Conservation (phyloP, 2,113 vertebrate genomes). For the Ophthalmolycus amberensis region DNA sequence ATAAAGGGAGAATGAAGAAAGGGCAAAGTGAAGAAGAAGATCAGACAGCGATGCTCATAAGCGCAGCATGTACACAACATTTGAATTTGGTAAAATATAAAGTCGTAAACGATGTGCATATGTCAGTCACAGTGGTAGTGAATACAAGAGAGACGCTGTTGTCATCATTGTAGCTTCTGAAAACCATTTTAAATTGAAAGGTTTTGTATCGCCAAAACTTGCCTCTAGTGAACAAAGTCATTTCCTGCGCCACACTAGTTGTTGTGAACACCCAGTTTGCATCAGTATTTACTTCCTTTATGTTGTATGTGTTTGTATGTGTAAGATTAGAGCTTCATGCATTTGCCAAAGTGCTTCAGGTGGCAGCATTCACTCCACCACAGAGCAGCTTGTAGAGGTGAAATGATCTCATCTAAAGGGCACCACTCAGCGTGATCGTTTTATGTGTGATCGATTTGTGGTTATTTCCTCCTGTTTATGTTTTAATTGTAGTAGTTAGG, state of each 20-base stretch:
- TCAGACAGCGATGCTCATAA: not conserved
- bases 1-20: not conserved
- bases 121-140: not conserved
- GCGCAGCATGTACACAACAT: not conserved
- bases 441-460: not conserved
- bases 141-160: not conserved
- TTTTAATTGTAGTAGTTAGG: not conserved
- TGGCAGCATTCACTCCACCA: not conserved
- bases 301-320: too few relatives aligned
- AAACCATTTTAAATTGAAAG: not conserved
- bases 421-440: not conserved
- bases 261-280: not conserved
- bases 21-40: not conserved
- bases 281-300: not conserved
- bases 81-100: not conserved
- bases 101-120: not conserved
- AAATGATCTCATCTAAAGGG: not conserved
- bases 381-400: not conserved
- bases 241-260: not conserved
- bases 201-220: not conserved
- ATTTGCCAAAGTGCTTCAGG: slow-evolving; percentile 1
- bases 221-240: not conserved
- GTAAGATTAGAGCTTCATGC: not conserved
- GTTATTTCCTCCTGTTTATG: not conserved
- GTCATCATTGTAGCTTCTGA: not conserved